These are phyloP conservation scores for Esperia sulphurella DNA, from an alignment of 2,888 invertebrate species.

Conservation along the genomic window DNA sequence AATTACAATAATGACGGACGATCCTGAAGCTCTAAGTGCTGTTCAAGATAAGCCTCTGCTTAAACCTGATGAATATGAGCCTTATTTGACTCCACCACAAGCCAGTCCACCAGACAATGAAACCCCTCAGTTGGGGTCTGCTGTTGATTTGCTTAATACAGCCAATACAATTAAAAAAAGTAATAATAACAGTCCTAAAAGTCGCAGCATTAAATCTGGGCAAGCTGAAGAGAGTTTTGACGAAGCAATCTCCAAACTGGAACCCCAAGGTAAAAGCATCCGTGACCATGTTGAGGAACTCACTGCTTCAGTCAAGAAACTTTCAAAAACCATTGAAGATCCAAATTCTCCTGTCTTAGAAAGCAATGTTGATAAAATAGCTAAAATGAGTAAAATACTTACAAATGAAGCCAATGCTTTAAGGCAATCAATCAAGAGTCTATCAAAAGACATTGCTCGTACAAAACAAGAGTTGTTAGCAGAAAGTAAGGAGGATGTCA, in stretches of 20 bases:
- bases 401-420: slow-evolving; percentile 65
- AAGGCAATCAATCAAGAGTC: slow-evolving; percentile 54
- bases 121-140: not conserved
- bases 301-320: slow-evolving; percentile 36
- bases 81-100: not conserved
- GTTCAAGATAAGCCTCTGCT: not conserved
- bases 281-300: slow-evolving; percentile 44
- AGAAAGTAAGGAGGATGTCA: slow-evolving; percentile 38
- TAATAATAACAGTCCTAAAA: too few species aligned
- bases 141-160: too few species aligned
- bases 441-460: slow-evolving; percentile 51
- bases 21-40: not conserved
- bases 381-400: slow-evolving; percentile 58
- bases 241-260: slow-evolving; percentile 30
- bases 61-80: not conserved
- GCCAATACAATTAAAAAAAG: too few species aligned
- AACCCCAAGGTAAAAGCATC: slow-evolving; percentile 37
- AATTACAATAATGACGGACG: not conserved
- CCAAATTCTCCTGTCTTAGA: slow-evolving; percentile 31
- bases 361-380: slow-evolving; percentile 59
- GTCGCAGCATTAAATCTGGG: not conserved
- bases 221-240: slow-evolving; percentile 20
- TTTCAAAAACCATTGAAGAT: slow-evolving; percentile 30
- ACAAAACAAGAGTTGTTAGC: slow-evolving; percentile 47
- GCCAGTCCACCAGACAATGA: not conserved